These are phyloP conservation scores for Adela reaumurella DNA, from an alignment of 2,888 invertebrate genomes.

Conservation along the genomic window DNA sequence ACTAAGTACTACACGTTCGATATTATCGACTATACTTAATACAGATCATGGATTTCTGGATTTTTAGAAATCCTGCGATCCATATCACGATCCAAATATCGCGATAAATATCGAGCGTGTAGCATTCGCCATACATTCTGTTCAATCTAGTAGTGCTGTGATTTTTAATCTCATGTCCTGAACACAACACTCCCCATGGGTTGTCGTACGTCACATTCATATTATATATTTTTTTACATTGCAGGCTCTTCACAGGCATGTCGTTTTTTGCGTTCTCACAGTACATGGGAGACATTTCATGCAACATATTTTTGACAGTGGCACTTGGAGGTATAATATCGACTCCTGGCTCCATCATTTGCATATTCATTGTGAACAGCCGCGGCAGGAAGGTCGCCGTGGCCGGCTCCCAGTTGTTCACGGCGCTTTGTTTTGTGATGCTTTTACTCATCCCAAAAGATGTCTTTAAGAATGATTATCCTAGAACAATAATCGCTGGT, in stretches of 20 bases:
- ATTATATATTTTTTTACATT: conserved; percentile 15
- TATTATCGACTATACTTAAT: too few species aligned
- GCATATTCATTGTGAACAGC: conserved; percentile 43
- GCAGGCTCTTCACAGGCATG: conserved; percentile 56
- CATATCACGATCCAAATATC: too few species aligned
- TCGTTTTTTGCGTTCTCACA: conserved; percentile 60
- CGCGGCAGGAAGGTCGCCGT: conserved; percentile 51
- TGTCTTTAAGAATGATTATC: conserved; percentile 44
- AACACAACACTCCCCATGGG: too few species aligned
- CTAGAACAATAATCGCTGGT: conserved; percentile 55
- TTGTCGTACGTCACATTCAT: too few species aligned
- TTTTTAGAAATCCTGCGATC: too few species aligned
- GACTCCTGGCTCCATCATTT: conserved; percentile 49
- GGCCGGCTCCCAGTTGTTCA: conserved; percentile 39
- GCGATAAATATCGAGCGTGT: too few species aligned
- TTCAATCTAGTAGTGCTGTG: too few species aligned
- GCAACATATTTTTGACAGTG: conserved; percentile 52
- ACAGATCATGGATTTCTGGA: too few species aligned
- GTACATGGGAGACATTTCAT: conserved; percentile 52
- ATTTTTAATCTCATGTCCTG: too few species aligned
- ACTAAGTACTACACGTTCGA: too few species aligned
- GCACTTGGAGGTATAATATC: conserved; percentile 51
- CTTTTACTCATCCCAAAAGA: conserved; percentile 48
- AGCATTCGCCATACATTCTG: too few species aligned
- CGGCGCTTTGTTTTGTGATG: conserved; percentile 44